These are phyloP conservation scores for Mormyrops boulengeri DNA, from an alignment of 2,797 vertebrate species.

Conservation along the genomic window DNA sequence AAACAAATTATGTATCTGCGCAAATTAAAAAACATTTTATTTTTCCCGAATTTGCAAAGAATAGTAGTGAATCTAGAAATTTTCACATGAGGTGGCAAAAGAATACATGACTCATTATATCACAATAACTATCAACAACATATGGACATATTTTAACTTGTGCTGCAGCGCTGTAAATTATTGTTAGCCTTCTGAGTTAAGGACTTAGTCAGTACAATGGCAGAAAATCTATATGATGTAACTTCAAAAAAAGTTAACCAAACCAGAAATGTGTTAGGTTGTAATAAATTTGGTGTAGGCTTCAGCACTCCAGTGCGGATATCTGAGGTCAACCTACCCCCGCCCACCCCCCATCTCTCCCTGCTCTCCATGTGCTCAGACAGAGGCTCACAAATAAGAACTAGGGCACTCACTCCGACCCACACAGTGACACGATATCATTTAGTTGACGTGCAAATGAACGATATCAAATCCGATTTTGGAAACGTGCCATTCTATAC, in stretches of 20 bases:
- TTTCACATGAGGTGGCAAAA: neutral
- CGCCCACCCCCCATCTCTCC: neutral
- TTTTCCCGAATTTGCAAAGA: too few species aligned
- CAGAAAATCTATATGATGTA: neutral
- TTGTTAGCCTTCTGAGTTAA: too few species aligned
- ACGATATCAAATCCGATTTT: neutral
- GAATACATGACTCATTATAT: too few species aligned
- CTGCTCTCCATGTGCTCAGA: neutral
- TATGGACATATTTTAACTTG: too few species aligned
- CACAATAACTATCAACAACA: too few species aligned
- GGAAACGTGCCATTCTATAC: neutral
- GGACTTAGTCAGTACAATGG: too few species aligned
- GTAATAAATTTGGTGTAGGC: neutral
- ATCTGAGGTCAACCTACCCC: neutral
- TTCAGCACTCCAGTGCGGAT: neutral
- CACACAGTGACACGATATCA: neutral
- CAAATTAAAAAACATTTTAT: too few species aligned
- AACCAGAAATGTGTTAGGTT: neutral
- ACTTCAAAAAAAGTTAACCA: neutral
- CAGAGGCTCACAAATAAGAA: neutral
- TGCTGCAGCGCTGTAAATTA: too few species aligned
- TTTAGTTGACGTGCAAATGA: neutral
- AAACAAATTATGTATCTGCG: too few species aligned
- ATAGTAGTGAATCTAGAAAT: neutral
- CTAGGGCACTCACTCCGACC: neutral